Percentiles rank a stretch among this genome's conserved stretches.
phyloP scores from a whole-genome alignment of 2,113 vertebrate species.

The Semnornis frantzii region DNA sequence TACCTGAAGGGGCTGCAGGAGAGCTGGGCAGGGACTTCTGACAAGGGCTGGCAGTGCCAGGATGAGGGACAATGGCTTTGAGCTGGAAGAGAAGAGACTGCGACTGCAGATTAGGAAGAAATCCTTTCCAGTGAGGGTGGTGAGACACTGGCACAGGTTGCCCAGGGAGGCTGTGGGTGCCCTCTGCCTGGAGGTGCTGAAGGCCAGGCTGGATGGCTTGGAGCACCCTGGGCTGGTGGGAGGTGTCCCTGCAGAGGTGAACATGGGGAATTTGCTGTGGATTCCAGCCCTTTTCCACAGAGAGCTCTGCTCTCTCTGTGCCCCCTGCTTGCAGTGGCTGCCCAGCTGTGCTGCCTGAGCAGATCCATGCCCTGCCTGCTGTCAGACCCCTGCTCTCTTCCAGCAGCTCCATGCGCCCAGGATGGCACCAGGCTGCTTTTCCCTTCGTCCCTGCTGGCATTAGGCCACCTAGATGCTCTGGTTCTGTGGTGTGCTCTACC shows the following conservation, averaged over 20 bases:
- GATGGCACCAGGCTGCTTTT: constrained; percentile 62
- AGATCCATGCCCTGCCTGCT: constrained; percentile 44
- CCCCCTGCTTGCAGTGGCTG: constrained; percentile 8
- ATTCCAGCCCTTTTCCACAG: not conserved
- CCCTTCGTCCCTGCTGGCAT: constrained; percentile 61
- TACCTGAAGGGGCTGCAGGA: too few relatives aligned
- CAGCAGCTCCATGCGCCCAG: constrained; percentile 34
- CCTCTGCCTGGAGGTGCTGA: too few relatives aligned
- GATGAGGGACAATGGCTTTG: too few relatives aligned
- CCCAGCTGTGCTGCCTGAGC: not conserved
- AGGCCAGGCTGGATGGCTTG: too few relatives aligned
- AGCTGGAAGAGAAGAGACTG: too few relatives aligned
- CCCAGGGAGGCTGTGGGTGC: too few relatives aligned
- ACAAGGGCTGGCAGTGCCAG: too few relatives aligned
- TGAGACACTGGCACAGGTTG: too few relatives aligned
- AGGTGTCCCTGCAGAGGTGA: not conserved
- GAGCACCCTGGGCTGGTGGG: too few relatives aligned
- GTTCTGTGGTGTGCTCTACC: constrained; percentile 29
- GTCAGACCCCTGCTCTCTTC: constrained; percentile 60
- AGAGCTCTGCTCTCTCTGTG: not conserved
- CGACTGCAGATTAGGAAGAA: too few relatives aligned
- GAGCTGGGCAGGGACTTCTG: too few relatives aligned
- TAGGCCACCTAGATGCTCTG: constrained; percentile 28
- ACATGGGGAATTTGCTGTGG: not conserved
- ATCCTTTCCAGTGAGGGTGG: too few relatives aligned